Evolutionary conservation across 2,113 vertebrate species (phyloP).

Genomic region (Meles meles): DNA sequence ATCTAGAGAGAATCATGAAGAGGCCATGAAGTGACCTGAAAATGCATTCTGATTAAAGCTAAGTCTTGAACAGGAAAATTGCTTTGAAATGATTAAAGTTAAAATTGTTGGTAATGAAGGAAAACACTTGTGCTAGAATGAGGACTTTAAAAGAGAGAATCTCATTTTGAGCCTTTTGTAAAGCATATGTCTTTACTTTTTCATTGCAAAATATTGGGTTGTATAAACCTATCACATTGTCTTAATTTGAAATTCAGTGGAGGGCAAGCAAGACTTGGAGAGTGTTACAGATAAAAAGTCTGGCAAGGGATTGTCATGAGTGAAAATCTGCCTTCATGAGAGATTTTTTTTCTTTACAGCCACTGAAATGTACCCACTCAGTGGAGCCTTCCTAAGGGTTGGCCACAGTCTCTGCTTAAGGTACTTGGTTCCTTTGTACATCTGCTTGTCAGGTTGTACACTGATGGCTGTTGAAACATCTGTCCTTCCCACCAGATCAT

Average conservation of each 20-base stretch:
- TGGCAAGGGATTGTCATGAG: not conserved
- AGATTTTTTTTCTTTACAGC: not conserved
- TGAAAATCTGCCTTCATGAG: not conserved
- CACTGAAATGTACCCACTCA: too few relatives aligned
- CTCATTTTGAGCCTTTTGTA: not conserved
- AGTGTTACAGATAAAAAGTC: not conserved
- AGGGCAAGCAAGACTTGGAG: not conserved
- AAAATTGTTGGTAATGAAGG: slow-evolving; percentile 58
- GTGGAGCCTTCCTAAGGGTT: not conserved
- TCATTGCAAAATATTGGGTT: not conserved
- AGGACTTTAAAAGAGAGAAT: slow-evolving; percentile 17
- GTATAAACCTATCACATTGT: not conserved
- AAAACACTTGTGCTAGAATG: slow-evolving; percentile 53
- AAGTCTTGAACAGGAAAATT: slow-evolving; percentile 57
- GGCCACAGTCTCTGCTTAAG: not conserved
- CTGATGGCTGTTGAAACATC: not conserved
- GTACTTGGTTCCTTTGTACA: not conserved
- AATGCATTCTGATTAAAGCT: slow-evolving; percentile 61
- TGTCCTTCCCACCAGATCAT: not conserved
- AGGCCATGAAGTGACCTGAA: slow-evolving; percentile 55
- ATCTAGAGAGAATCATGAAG: slow-evolving; percentile 50
- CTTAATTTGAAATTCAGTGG: not conserved
- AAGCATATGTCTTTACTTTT: not conserved
- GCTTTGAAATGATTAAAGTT: slow-evolving; percentile 60
- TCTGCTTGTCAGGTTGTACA: not conserved